phyloP scores from a whole-genome alignment of 92 coral and sea anemone genomes.

The Phymanthus crucifer region DNA sequence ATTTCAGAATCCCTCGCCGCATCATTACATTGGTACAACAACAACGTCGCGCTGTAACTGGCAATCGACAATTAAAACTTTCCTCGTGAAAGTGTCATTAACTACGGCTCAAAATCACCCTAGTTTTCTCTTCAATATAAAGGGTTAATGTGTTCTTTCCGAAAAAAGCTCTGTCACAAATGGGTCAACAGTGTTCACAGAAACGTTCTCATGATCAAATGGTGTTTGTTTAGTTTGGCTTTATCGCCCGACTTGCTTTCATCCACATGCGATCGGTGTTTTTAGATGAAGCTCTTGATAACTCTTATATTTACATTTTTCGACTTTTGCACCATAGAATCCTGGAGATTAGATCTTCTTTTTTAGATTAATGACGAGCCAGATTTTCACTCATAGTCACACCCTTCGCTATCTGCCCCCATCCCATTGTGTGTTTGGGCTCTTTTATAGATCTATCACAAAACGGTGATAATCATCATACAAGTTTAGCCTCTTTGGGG shows the following conservation, averaged over 20 bases:
- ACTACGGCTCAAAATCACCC: neutral
- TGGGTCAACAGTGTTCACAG: neutral
- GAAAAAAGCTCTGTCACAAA: neutral
- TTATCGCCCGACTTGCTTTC: neutral
- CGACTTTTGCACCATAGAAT: too few relatives aligned
- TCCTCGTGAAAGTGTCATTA: neutral
- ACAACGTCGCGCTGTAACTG: neutral
- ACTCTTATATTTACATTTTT: neutral
- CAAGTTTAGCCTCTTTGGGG: too few relatives aligned
- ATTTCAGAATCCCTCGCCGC: neutral
- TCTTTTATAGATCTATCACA: too few relatives aligned
- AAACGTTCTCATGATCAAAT: neutral
- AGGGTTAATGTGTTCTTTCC: neutral
- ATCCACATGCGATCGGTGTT: neutral
- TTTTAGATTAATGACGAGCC: too few relatives aligned
- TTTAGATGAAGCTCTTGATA: neutral
- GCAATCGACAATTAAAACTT: neutral
- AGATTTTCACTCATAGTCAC: too few relatives aligned
- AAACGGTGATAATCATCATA: too few relatives aligned
- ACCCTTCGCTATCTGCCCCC: too few relatives aligned
- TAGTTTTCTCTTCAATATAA: neutral
- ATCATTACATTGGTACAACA: neutral
- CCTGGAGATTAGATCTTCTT: too few relatives aligned
- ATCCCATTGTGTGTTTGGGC: too few relatives aligned
- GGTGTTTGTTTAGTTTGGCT: neutral